Evolutionary conservation across 2,113 vertebrate genomes (phyloP).

Genomic region (Hemicordylus capensis): DNA sequence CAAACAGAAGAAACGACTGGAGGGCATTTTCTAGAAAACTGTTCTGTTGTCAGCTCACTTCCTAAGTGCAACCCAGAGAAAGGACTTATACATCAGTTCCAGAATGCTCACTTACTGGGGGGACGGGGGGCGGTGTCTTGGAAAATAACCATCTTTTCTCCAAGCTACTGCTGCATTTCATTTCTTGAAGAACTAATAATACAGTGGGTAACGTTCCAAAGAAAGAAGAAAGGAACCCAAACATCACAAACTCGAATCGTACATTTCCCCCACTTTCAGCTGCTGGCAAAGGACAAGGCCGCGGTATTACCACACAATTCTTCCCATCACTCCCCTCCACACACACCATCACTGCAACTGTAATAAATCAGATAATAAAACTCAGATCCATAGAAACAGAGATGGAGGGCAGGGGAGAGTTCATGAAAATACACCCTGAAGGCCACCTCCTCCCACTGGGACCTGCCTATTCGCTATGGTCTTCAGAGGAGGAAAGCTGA

Average conservation of each 20-base stretch:
- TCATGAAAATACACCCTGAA: neutral
- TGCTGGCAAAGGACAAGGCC: constrained; percentile 45
- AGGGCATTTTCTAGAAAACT: constrained; percentile 72
- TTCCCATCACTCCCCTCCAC: constrained; percentile 24
- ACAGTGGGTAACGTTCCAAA: constrained; percentile 70
- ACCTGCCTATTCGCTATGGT: too few species aligned
- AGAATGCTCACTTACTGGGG: constrained; percentile 59
- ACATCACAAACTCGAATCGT: constrained; percentile 2
- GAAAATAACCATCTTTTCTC: constrained; percentile 73
- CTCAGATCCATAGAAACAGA: neutral
- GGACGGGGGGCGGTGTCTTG: constrained; percentile 15
- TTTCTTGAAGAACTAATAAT: constrained; percentile 77
- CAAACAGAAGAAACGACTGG: constrained; percentile 77
- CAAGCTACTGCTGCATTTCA: constrained; percentile 74
- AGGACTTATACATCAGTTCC: constrained; percentile 71
- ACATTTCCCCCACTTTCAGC: constrained; percentile 19
- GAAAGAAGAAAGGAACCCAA: constrained; percentile 49
- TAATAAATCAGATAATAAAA: constrained; percentile 51
- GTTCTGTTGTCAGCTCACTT: constrained; percentile 77
- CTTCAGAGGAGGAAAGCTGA: too few species aligned
- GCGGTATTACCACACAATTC: neutral
- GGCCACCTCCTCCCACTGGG: neutral
- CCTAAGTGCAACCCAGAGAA: constrained; percentile 76
- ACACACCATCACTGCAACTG: too few species aligned
- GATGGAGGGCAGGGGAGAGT: neutral